phyloP scores from a whole-genome alignment of 1,140 invertebrate genomes.

The Physella acuta region DNA sequence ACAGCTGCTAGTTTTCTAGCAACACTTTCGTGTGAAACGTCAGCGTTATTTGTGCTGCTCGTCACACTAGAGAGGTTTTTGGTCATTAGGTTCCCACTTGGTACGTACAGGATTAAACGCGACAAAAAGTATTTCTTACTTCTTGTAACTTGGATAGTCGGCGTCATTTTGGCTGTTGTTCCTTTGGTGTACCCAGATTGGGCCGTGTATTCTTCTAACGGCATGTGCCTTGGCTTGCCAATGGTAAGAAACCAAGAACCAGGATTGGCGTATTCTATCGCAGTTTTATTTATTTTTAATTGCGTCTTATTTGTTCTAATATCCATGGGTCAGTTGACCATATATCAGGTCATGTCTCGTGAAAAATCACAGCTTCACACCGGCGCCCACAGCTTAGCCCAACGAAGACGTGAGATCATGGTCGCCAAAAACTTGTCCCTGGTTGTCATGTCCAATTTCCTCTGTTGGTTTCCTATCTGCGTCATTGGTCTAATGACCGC shows the following conservation, averaged over 20 bases:
- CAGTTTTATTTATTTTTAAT: slow-evolving; percentile 35
- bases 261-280: slow-evolving; percentile 34
- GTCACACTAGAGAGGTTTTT: slow-evolving; percentile 44
- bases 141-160: slow-evolving; percentile 26
- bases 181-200: slow-evolving; percentile 31
- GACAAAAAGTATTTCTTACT: neutral
- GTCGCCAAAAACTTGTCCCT: slow-evolving; percentile 3
- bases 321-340: slow-evolving; percentile 30
- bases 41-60: slow-evolving; percentile 26
- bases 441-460: slow-evolving; percentile 11
- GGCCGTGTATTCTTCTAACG: slow-evolving; percentile 34
- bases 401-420: neutral
- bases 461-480: slow-evolving; percentile 8
- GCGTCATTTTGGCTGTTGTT: slow-evolving; percentile 29
- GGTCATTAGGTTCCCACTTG: slow-evolving; percentile 41
- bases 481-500: slow-evolving; percentile 32
- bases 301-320: slow-evolving; percentile 33
- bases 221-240: slow-evolving; percentile 38
- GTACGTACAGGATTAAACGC: slow-evolving; percentile 8
- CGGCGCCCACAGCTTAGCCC: neutral
- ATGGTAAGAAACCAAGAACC: slow-evolving; percentile 24
- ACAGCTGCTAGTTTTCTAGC: slow-evolving; percentile 44
- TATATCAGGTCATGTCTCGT: neutral
- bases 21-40: slow-evolving; percentile 35
- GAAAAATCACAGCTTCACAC: neutral